Base-by-base conservation (phyloP, 2,888 invertebrate species). In the Barypeithes pellucidus region DNA sequence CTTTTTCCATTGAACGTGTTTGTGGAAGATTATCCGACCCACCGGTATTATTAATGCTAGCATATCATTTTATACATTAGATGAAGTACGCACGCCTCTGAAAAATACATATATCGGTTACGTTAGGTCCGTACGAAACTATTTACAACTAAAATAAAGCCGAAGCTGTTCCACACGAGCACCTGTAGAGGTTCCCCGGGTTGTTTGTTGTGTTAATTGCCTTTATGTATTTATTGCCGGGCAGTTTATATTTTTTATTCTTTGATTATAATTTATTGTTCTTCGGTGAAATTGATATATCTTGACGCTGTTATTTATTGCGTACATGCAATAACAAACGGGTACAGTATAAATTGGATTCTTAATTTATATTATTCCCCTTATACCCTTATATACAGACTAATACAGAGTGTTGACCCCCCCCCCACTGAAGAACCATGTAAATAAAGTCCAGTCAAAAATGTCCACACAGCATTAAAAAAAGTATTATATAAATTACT, bases 191-290 rank as follows among this genome's bases (percentile, higher is more conserved):
- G 73, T 67, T 57, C 75, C 76, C 75, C 73, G 77, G 75, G 78
- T 81, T 81, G 80, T 81, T 82, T 81, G 80, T 79, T 81, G 79
- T 81, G 78, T 82, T 82, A 82, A 82, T 82, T 82, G 81, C 80
- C 79, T 79, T 80, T 76, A 79, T 79, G 77, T 81, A 81, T 82
- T 82, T 81, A 82, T 82, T 78, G 78, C 80, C 77, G 72, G 75
- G 77, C 80, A 78, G 79, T 72, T 78, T 76, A 72, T 78, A 78
- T 79, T 79, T 81, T 81, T 82, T 80, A 77, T 77, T 22, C 18
- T 24, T 43, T 60, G 60, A 41, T 24, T 41, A 43, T 60, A 41
- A 60, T 60, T 60, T 60, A 60, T 60, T 41, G 41, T 60, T 60
- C 24, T 41, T 57, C 16, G 9, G 16, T 57, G 54, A 57, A 57